Percentiles rank a stretch among this genome's conserved stretches.
Evolutionary conservation across 2,113 vertebrate species (phyloP).

Genomic region (Vombatus ursinus): DNA sequence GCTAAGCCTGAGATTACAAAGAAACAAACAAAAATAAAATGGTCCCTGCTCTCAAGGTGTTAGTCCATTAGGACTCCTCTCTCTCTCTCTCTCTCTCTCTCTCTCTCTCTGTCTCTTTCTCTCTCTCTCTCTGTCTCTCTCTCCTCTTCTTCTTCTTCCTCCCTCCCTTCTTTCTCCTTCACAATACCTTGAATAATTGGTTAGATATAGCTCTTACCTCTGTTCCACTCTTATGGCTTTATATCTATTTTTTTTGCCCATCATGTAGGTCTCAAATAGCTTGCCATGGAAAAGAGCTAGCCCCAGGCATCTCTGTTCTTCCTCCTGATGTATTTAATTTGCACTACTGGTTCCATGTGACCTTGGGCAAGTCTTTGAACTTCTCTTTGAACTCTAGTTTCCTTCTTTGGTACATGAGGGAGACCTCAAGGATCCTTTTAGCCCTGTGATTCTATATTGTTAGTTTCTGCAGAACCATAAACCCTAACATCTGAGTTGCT

Average conservation of each 20-base stretch:
- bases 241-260: neutral
- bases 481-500: neutral
- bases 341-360: neutral
- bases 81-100: neutral
- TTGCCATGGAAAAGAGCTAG: neutral
- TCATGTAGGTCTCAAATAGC: neutral
- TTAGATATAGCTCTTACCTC: too few species aligned
- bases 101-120: too few species aligned
- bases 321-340: neutral
- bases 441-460: neutral
- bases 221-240: neutral
- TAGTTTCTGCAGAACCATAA: neutral
- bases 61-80: neutral
- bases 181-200: too few species aligned
- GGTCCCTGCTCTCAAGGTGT: neutral
- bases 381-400: neutral
- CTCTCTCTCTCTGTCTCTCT: too few species aligned
- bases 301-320: neutral
- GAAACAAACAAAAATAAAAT: neutral
- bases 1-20: neutral
- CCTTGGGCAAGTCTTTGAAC: too few species aligned
- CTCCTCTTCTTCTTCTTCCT: too few species aligned
- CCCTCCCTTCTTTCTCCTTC: too few species aligned
- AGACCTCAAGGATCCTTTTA: neutral
- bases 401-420: neutral